Percentiles rank a stretch among this genome's conserved stretches.
Conservation (phyloP, 2,113 vertebrate species). For the Cinclus mexicanus region DNA sequence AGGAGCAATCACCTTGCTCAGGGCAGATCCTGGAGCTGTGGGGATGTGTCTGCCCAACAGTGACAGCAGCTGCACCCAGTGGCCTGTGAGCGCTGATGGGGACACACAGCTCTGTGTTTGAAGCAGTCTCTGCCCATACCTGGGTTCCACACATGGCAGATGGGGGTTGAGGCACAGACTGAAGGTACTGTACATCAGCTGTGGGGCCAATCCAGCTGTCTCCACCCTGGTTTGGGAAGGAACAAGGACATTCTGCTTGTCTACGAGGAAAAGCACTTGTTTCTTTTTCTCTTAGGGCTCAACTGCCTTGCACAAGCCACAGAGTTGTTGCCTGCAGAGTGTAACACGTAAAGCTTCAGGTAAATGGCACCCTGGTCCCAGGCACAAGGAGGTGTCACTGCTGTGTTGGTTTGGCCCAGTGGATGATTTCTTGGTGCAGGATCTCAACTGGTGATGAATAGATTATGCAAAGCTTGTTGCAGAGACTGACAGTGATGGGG, state of each 20-base stretch:
- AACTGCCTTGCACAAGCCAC: background rate
- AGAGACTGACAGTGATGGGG: background rate
- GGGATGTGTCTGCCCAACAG: rapidly evolving
- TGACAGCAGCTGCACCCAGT: rapidly evolving
- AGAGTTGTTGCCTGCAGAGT: background rate
- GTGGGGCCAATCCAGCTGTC: background rate
- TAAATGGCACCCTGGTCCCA: background rate
- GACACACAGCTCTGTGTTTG: background rate
- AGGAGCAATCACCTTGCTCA: background rate
- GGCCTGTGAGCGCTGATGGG: background rate
- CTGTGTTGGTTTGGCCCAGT: background rate
- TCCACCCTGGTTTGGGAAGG: background rate
- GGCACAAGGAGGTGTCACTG: background rate
- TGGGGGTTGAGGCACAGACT: background rate
- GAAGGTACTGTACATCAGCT: background rate
- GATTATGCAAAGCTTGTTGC: background rate
- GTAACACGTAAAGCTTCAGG: background rate
- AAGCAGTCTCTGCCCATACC: background rate
- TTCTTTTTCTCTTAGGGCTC: background rate
- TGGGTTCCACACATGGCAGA: background rate
- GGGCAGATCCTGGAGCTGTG: background rate
- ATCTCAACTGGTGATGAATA: background rate
- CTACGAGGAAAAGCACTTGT: background rate
- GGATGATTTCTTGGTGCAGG: background rate
- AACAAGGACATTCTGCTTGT: background rate